Evolutionary conservation across 2,113 vertebrate genomes (phyloP), one percentile per base, ranked within the genome.

Genomic region (Cavia porcellus): DNA sequence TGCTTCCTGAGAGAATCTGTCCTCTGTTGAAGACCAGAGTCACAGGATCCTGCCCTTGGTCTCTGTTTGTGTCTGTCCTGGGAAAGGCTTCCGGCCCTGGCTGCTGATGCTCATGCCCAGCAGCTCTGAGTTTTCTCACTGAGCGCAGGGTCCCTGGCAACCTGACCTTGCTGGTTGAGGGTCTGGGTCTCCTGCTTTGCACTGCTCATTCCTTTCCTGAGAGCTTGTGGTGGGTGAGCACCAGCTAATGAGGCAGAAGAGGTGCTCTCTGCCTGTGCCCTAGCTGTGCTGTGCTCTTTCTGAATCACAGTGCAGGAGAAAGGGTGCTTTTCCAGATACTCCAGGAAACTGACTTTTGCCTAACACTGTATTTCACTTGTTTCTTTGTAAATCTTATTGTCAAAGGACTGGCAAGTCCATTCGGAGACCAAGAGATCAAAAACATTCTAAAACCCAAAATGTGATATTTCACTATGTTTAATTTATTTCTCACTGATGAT

Each of bases 21-120:
- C 35, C 0, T 42, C 3, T 59, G 12, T 25, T 38, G 52, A 59
- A 38, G 80, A 59, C 38, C n/a, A n/a, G n/a, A 1, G 22, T 59
- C 55, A 59, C 10, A 52, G 4, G 22, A 12, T 13, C 38, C 12
- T 38, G 55, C 1, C 30, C 55, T 25, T 38, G 5, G n/a, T 25
- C n/a, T 32, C 25, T 17, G 6, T 10, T 10, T 7, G 50, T 81
- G 4, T 8, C 22, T 59, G 25, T 15, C 52, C 52, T 55, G 14
- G 52, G 4, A 15, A 55, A 2, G 14, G 52, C 14, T 55, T 15
- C 52, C 12, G 47, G 35, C 5, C 52, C 52, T 2, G 80, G 1
- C 5, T 22, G 3, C 55, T 38, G 55, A 38, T 0, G 0, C 38
- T 7, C 5, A 8, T 38, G 22, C 55, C 30, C 20, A 3, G 55